Percentiles rank a stretch among this genome's conserved stretches.
phyloP scores from a whole-genome alignment of 1,140 invertebrate species.

The Drosophila pectinifera region DNA sequence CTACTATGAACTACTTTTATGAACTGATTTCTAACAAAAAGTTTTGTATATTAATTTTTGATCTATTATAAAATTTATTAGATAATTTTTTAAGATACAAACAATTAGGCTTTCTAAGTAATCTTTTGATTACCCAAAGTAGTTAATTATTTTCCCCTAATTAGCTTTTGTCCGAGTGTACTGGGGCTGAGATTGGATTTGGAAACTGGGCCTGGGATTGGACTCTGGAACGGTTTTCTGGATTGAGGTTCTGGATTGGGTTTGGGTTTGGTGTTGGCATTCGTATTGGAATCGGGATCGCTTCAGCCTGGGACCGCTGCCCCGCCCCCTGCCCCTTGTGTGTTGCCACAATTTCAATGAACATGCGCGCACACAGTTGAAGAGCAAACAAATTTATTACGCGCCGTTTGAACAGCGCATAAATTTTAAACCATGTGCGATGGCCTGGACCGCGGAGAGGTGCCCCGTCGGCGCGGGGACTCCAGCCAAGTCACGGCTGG shows the following conservation, averaged over 20 bases:
- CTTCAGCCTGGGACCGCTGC: slow-evolving; percentile 2
- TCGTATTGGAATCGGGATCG: slow-evolving; percentile 31
- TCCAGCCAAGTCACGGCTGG: slow-evolving; percentile 55
- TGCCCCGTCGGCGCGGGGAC: not conserved
- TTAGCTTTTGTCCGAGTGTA: slow-evolving; percentile 29
- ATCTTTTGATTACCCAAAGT: too few relatives aligned
- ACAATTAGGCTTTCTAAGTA: too few relatives aligned
- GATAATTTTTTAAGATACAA: not conserved
- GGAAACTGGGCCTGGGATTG: slow-evolving; percentile 24
- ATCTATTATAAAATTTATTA: not conserved
- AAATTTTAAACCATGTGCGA: slow-evolving; percentile 64
- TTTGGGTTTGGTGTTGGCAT: slow-evolving; percentile 30
- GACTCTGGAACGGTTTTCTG: slow-evolving; percentile 18
- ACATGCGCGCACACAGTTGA: slow-evolving; percentile 80
- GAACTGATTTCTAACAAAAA: too few relatives aligned
- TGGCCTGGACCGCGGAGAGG: slow-evolving; percentile 5
- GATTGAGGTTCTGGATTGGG: slow-evolving; percentile 9
- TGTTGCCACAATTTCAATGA: slow-evolving; percentile 74
- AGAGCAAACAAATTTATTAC: slow-evolving; percentile 84
- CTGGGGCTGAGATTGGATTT: slow-evolving; percentile 36
- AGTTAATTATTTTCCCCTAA: not conserved
- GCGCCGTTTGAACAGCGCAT: slow-evolving; percentile 83
- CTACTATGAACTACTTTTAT: not conserved
- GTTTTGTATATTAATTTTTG: too few relatives aligned
- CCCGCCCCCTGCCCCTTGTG: not conserved